Evolutionary conservation across 1,140 invertebrate genomes (phyloP), one percentile per base, ranked within the genome.

Genomic region (Sarcophaga bullata): DNA sequence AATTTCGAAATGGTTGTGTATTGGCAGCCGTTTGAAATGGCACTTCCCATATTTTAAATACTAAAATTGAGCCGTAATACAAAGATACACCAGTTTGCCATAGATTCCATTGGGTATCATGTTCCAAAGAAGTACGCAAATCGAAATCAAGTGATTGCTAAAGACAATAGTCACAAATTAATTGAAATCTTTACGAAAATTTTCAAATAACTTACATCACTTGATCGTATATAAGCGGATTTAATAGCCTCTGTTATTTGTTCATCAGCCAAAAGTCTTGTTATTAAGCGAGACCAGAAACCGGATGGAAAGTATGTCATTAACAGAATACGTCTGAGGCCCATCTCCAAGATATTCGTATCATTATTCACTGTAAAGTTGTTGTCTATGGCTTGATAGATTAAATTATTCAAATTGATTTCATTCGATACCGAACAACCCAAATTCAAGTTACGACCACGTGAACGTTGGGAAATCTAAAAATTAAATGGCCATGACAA

Each of bases 231-330:
- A 72, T 90, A 90, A 7, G 84, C 84, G 6, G 84, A 82, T n/a
- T 87, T 90, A 0, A 97, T 94, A n/a, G 96, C 96, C 82, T 96
- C 95, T 1, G 96, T 93, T 46, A 98, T 94, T 11, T 94, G 92
- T 84, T 97, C 95, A 90, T 99, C 98, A 0, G 97, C 97, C 46
- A 99, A 90, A 76, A 99, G 94, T 25, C 98, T 91, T 0, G 97
- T 97, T 13, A 98, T 97, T 5, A 99, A 92, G 10, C 98, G 91
- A 0, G 98, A 96, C 98, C 98, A 99, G 91, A 99, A 99, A 0
- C 98, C 98, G 85, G 96, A 96, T 0, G 98, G 98, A 88, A 99
- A 97, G 90, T 99, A 99, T 0, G 98, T 98, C 93, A 99, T 96
- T 1, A 98, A 91, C 6, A 98, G 90, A 47, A 98, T 90, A 9